These are phyloP conservation scores for Lampris incognitus DNA, from an alignment of 2,113 vertebrate genomes.

Conservation along the genomic window DNA sequence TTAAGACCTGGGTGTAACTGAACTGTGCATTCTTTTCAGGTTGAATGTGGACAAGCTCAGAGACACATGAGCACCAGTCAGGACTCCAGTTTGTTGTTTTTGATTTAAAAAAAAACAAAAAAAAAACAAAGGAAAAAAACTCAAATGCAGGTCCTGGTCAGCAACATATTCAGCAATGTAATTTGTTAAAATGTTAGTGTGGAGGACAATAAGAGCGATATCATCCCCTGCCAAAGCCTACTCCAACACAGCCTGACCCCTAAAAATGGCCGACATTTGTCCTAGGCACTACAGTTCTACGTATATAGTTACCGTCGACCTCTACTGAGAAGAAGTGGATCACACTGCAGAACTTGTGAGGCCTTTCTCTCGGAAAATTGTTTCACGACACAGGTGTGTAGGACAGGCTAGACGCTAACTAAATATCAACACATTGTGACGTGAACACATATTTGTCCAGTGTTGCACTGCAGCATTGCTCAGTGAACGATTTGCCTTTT, in stretches of 20 bases:
- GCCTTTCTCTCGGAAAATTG: no score
- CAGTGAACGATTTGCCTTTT: no score
- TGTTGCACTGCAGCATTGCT: not conserved
- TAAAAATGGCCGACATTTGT: not conserved
- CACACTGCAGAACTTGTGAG: no score
- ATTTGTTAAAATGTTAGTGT: conserved; percentile 15
- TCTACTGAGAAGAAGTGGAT: no score
- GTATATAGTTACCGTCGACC: no score
- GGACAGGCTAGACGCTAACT: no score
- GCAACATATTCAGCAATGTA: conserved; percentile 6
- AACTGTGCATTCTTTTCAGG: conserved; percentile 15
- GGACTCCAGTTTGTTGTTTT: conserved; percentile 5
- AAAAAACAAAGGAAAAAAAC: not conserved
- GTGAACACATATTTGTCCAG: not conserved
- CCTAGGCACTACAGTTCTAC: no score
- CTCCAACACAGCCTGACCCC: not conserved
- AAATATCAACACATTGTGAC: no score
- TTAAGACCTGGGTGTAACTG: not conserved
- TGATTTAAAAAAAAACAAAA: not conserved
- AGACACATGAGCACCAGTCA: conserved; percentile 21
- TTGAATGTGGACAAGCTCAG: conserved; percentile 1
- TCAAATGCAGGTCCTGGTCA: not conserved
- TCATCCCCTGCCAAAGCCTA: not conserved
- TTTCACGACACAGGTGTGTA: no score
- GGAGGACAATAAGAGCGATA: conserved; percentile 12